Percentiles rank a stretch among this genome's conserved stretches.
Evolutionary conservation across 2,888 invertebrate genomes (phyloP).

Genomic region (Phytoseiulus persimilis): DNA sequence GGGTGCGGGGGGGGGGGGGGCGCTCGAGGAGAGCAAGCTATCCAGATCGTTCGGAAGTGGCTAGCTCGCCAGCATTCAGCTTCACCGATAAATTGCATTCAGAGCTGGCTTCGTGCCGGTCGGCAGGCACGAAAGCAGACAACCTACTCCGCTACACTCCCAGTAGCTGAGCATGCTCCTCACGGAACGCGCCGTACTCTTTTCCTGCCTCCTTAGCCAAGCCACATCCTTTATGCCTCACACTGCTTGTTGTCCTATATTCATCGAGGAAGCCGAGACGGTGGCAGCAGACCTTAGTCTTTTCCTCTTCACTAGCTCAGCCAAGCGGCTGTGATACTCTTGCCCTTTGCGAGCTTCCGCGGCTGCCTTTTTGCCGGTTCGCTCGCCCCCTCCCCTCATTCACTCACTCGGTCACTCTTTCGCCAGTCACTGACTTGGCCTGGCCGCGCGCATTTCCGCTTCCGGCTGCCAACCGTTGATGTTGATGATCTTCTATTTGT

Average conservation of each 20-base stretch:
- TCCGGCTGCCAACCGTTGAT: slow-evolving; percentile 18
- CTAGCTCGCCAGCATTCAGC: neutral
- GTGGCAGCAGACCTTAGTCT: neutral
- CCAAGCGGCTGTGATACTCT: neutral
- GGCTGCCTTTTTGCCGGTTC: neutral
- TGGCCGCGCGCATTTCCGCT: slow-evolving; percentile 35
- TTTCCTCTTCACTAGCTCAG: neutral
- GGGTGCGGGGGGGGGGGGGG: no score
- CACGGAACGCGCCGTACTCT: neutral
- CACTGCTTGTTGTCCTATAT: neutral
- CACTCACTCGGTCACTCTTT: neutral
- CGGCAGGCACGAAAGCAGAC: slow-evolving; percentile 26
- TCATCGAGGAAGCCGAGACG: neutral
- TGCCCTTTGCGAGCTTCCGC: neutral
- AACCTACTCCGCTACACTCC: neutral
- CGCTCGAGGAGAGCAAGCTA: neutral
- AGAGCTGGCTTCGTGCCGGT: no score
- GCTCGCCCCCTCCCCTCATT: neutral
- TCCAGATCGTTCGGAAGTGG: neutral
- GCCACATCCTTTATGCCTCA: neutral
- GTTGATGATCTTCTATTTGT: neutral
- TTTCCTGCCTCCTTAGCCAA: neutral
- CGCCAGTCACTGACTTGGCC: slow-evolving; percentile 19
- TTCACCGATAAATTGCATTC: neutral
- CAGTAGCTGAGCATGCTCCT: neutral